Evolutionary conservation across 1,140 invertebrate genomes (phyloP), one percentile per base, ranked within the genome.

Genomic region (Colletes latitarsis): DNA sequence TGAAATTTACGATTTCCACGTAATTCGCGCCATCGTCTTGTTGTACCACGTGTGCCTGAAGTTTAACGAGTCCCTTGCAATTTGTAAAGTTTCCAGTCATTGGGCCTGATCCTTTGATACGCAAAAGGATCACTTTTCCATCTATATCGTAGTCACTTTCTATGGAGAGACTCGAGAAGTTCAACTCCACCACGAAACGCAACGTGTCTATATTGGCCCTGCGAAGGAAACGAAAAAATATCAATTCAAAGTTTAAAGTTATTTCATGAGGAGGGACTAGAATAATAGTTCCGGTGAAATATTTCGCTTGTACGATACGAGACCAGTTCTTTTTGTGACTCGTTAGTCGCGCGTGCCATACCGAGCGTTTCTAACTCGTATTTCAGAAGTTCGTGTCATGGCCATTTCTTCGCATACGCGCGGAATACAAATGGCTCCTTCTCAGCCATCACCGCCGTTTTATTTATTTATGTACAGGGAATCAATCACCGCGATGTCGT

Each of bases 61-160:
- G 57, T 49, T 94, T 88, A 0, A 94, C 90, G 12, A 93, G 92
- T 1, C 94, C 94, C 63, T 92, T 93, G 69, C 94, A 94, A 75
- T 95, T 93, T 3, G 94, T 95, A 17, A 96, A 94, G 87, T 96
- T 96, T 3, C 94, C 95, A n/a, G 89, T 91, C 79, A 96, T 91
- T 0, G 94, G 93, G 0, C 96, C 96, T 14, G 92, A 94, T 21
- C 96, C 95, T 53, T 92, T 92, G n/a, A 96, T 91, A 6, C 94
- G 95, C 43, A 96, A 85, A 4, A 95, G 86, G 15, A 96, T 85
- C 19, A 96, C 88, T 58, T 94, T 94, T 5, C 95, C 95, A 86
- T 95, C 94, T 3, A 96, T 90, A 1, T 94, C 93, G 82, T 96
- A 96, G 9, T 93, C 87, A 0, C 95, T 94, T n/a, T 95, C 93